Conservation (phyloP, 1,140 invertebrate genomes). For the Notospermus geniculatus region DNA sequence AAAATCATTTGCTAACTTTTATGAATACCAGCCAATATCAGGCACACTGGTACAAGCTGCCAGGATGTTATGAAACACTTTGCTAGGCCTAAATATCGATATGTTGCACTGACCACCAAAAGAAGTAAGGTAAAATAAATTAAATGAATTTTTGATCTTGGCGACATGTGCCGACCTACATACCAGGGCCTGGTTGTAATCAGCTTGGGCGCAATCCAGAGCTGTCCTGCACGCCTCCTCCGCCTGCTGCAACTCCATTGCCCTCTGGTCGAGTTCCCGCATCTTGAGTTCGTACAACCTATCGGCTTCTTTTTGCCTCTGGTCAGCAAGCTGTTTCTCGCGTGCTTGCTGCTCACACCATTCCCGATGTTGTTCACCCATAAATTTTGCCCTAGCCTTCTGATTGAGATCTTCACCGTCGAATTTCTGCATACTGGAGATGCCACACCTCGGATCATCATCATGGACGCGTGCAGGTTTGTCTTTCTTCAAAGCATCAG, state of each 20-base stretch:
- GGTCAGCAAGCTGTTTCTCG: constrained; percentile 59
- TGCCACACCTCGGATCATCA: constrained; percentile 67
- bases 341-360: constrained; percentile 70
- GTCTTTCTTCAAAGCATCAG: constrained; percentile 71
- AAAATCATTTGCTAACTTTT: too few relatives aligned
- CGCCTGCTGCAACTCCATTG: constrained; percentile 50
- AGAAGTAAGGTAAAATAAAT: too few relatives aligned
- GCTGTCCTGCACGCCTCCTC: constrained; percentile 53
- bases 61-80: too few relatives aligned
- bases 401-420: constrained; percentile 72
- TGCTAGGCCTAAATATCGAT: too few relatives aligned
- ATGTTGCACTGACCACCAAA: too few relatives aligned
- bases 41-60: too few relatives aligned
- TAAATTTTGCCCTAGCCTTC: constrained; percentile 62
- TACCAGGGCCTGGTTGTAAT: constrained; percentile 76
- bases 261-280: constrained; percentile 52
- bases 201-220: constrained; percentile 65
- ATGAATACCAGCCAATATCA: too few relatives aligned
- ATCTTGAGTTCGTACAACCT: constrained; percentile 54
- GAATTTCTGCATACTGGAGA: constrained; percentile 66
- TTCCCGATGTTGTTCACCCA: constrained; percentile 71
- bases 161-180: too few relatives aligned
- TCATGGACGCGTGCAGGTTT: constrained; percentile 68
- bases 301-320: constrained; percentile 56
- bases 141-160: too few relatives aligned